Percentiles rank a stretch among this genome's conserved stretches.
phyloP scores from a whole-genome alignment of 2,113 vertebrate species.

The Mobula hypostoma region DNA sequence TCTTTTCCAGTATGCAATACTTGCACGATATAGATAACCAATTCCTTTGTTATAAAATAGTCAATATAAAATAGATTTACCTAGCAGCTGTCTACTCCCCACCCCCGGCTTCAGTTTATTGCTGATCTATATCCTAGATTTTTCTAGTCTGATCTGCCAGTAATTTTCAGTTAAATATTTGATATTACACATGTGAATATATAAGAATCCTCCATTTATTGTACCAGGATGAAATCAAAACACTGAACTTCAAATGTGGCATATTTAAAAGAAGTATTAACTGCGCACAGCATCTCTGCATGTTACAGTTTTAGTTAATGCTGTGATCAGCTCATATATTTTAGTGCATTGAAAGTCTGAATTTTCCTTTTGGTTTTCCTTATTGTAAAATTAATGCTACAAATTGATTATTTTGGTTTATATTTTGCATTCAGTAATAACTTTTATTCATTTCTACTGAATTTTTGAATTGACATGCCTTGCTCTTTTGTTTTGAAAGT shows the following conservation, averaged over 20 bases:
- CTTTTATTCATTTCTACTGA: not conserved
- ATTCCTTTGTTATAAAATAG: not conserved
- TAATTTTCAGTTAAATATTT: not conserved
- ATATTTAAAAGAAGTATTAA: not conserved
- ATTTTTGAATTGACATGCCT: not conserved
- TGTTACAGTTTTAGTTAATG: not conserved
- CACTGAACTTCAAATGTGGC: not conserved
- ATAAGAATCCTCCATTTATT: not conserved
- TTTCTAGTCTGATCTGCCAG: not conserved
- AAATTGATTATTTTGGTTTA: not conserved
- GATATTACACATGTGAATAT: not conserved
- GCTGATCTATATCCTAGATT: not conserved
- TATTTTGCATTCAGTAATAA: no score
- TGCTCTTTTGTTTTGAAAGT: not conserved
- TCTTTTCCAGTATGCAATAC: not conserved
- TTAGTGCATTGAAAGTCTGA: not conserved
- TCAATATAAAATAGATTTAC: not conserved
- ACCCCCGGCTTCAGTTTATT: not conserved
- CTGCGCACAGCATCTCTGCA: not conserved
- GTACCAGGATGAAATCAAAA: not conserved
- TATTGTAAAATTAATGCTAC: not conserved
- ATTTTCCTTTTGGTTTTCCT: not conserved
- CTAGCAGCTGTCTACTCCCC: no score
- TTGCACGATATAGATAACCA: not conserved
- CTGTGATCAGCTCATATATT: not conserved